phyloP scores from a whole-genome alignment of 2,113 vertebrate genomes.

The Otus sunia region DNA sequence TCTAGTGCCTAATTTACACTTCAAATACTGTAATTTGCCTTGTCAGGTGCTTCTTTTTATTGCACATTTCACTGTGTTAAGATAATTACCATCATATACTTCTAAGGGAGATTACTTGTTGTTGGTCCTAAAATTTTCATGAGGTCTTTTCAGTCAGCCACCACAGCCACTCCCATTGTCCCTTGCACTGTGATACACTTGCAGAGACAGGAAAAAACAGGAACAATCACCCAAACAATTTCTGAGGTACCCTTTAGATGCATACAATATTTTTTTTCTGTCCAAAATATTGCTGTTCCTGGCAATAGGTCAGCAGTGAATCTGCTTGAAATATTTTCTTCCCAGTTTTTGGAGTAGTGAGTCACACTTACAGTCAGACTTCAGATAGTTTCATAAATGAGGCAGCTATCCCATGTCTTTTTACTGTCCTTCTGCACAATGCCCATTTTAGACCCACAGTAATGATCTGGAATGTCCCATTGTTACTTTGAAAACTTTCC shows the following conservation, averaged over 20 bases:
- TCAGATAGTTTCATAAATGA: neutral
- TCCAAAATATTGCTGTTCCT: neutral
- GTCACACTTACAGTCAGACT: neutral
- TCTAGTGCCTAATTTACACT: neutral
- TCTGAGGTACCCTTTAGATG: neutral
- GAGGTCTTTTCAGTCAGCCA: neutral
- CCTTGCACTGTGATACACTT: neutral
- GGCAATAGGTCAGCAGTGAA: neutral
- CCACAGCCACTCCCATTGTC: neutral
- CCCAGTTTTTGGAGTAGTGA: neutral
- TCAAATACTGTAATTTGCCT: slow-evolving; percentile 14
- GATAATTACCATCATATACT: neutral
- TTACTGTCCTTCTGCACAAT: neutral
- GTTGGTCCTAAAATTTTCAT: neutral
- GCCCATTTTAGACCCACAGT: neutral
- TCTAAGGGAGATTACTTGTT: neutral
- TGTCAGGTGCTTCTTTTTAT: neutral
- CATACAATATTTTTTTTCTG: neutral
- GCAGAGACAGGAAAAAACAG: neutral
- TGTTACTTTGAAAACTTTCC: neutral
- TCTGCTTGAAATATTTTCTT: neutral
- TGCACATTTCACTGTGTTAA: neutral
- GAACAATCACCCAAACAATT: neutral
- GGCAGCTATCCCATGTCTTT: neutral
- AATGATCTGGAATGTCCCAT: neutral